Base-by-base conservation (phyloP, 2,888 invertebrate genomes). In the Xylota segnis region DNA sequence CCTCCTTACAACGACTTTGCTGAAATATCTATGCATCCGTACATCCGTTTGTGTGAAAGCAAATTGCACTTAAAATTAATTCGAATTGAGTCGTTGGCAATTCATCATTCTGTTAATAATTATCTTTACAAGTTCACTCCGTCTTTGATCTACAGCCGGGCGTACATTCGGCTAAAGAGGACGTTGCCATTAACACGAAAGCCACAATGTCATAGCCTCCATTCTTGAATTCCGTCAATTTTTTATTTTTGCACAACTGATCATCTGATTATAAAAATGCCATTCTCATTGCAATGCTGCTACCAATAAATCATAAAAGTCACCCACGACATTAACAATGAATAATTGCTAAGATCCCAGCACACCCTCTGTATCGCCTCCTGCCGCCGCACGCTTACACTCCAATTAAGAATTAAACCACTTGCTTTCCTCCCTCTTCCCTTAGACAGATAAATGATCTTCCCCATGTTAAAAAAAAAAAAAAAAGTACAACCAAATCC, bases 231-330 rank as follows among this genome's bases (percentile, higher is more conserved):
- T n/a, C 37, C 34, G 5, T 34, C 7, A 27, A 18, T 32, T 83
- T 45, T 47, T 59, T 37, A 29, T 61, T 68, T 59, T 43, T 45
- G 40, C 37, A 47, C 10, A 9, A 32, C 34, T 32, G 45, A 14
- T 58, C 79, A 14, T 40, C 27, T 56, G 34, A 16, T 40, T 18
- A 70, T 71, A 18, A 71, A 66, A 77, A 45, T 14, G 29, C 29
- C 16, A 66, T 66, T 10, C 18, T 4, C 54, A 66, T 72, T 83
- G 78, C 54, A 54, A 68, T 27, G 37, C 61, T 27, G 34, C 37
- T 18, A 14, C 43, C 10, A 50, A 83, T 83, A 78, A 83, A 83
- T 83, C 61, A 79, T 58, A 54, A 34, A 34, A 14, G 50, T 54
- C 71, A 52, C 43, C 65, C 71, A 71, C 43, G 29, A 32, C 37